Evolutionary conservation across 2,797 vertebrate genomes (phyloP).

Genomic region (Sebastes iracundus): DNA sequence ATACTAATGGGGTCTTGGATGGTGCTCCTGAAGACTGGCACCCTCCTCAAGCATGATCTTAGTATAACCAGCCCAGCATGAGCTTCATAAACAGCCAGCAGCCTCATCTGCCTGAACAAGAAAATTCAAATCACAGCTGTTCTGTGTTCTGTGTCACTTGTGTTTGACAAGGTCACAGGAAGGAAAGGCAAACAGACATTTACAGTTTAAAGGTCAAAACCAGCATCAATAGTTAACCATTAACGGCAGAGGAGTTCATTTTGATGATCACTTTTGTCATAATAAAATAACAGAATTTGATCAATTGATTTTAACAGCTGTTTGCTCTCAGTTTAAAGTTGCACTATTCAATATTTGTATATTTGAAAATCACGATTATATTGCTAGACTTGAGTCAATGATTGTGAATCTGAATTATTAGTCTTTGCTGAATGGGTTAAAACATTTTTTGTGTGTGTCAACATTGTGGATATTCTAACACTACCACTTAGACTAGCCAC

Average conservation of each 20-base stretch:
- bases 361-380: neutral
- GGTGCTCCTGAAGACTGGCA: slow-evolving; percentile 28
- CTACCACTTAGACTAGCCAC: accelerated
- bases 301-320: neutral
- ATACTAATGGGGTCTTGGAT: slow-evolving; percentile 60
- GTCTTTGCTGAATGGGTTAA: neutral
- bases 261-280: neutral
- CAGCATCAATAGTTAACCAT: neutral
- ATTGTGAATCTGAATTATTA: neutral
- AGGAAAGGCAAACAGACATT: neutral
- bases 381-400: neutral
- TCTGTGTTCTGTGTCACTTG: neutral
- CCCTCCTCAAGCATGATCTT: slow-evolving; percentile 54
- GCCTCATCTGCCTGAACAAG: slow-evolving; percentile 17
- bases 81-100: slow-evolving; percentile 39
- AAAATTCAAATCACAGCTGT: slow-evolving; percentile 13
- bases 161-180: slow-evolving; percentile 20
- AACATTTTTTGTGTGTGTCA: neutral
- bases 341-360: neutral
- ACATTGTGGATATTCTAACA: neutral
- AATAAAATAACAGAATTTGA: neutral
- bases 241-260: neutral
- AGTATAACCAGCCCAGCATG: slow-evolving; percentile 54
- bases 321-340: neutral
- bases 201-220: slow-evolving; percentile 1